These are phyloP conservation scores for Cossypha heuglini DNA, from an alignment of 2,797 vertebrate genomes.

Conservation along the genomic window DNA sequence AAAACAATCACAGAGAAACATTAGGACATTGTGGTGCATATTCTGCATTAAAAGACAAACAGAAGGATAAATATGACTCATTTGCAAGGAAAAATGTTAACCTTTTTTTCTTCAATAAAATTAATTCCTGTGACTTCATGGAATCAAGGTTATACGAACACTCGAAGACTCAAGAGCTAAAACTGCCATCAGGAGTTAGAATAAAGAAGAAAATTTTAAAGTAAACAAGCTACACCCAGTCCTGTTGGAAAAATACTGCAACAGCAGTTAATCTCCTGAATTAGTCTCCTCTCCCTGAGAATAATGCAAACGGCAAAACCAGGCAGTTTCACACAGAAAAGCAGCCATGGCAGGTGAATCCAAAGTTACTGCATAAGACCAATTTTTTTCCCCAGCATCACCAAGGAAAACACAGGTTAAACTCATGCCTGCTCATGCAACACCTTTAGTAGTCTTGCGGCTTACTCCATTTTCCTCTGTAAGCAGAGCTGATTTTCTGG, in stretches of 20 bases:
- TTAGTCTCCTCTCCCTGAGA: neutral
- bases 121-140: neutral
- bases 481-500: neutral
- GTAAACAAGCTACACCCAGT: neutral
- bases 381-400: neutral
- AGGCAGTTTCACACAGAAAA: neutral
- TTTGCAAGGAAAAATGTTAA: constrained; percentile 36
- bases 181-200: neutral
- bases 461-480: neutral
- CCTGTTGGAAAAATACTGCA: neutral
- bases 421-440: neutral
- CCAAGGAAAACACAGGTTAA: neutral
- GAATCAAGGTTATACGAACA: neutral
- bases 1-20: neutral
- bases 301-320: neutral
- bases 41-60: neutral
- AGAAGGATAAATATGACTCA: constrained; percentile 16
- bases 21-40: neutral
- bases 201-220: neutral
- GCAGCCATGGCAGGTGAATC: neutral
- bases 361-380: neutral
- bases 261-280: neutral
- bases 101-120: neutral
- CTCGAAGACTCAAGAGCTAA: neutral
- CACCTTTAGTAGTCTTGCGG: neutral